Conservation (phyloP, 2,888 invertebrate genomes). For the Autographa pulchrina region DNA sequence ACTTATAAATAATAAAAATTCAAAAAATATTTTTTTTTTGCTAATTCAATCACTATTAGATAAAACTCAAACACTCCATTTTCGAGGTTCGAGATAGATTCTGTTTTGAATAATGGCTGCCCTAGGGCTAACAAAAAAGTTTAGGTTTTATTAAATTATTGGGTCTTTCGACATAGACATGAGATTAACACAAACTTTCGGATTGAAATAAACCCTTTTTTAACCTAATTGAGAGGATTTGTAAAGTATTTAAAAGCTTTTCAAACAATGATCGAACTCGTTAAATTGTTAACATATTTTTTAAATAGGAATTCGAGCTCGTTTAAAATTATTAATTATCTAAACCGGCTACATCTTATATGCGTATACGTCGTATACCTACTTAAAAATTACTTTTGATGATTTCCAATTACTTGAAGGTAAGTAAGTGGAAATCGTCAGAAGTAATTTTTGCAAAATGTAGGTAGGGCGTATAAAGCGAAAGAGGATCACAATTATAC, state of each 20-base stretch:
- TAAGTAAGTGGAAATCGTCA: too few relatives aligned
- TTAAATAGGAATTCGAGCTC: neutral
- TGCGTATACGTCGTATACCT: too few relatives aligned
- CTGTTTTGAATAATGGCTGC: neutral
- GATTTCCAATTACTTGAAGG: too few relatives aligned
- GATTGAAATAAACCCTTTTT: neutral
- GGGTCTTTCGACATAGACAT: neutral
- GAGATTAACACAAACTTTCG: neutral
- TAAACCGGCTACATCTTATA: too few relatives aligned
- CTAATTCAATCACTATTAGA: too few relatives aligned
- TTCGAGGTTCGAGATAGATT: neutral
- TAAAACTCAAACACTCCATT: neutral
- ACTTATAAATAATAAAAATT: too few relatives aligned
- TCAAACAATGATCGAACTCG: neutral
- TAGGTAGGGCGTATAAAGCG: neutral
- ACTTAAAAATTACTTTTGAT: too few relatives aligned
- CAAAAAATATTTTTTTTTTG: too few relatives aligned
- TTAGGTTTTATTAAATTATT: conserved; percentile 7
- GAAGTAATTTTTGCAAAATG: too few relatives aligned
- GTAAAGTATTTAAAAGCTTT: neutral
- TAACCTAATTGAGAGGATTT: neutral
- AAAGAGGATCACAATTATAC: neutral
- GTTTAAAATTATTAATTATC: too few relatives aligned
- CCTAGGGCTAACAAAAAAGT: neutral
- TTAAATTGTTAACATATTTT: neutral